Conservation (phyloP, 1,140 invertebrate genomes). For the Teleopsis dalmanni region DNA sequence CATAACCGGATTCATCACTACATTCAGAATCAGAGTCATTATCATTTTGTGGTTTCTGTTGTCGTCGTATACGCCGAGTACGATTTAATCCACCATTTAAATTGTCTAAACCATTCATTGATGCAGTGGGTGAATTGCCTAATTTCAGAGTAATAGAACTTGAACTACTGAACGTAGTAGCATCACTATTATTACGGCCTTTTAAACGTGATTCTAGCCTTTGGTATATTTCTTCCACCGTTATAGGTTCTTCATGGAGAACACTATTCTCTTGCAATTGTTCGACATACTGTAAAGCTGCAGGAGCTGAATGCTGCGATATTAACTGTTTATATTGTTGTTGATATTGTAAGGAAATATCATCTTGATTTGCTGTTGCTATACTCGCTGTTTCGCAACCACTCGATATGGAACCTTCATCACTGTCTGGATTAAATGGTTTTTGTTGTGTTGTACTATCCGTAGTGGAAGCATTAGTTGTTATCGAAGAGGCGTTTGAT, state of each 20-base stretch:
- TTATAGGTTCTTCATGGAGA: neutral
- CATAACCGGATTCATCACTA: constrained; percentile 53
- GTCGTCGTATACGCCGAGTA: constrained; percentile 2
- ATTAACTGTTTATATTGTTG: constrained; percentile 5
- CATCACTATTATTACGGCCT: constrained; percentile 30
- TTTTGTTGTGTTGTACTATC: constrained; percentile 19
- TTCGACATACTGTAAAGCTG: neutral
- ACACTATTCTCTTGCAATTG: neutral
- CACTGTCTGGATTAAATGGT: constrained; percentile 50
- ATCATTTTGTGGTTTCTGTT: constrained; percentile 7
- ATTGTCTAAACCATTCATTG: constrained; percentile 15
- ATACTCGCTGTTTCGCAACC: constrained; percentile 73
- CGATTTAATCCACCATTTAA: neutral
- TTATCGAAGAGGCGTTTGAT: constrained; percentile 43
- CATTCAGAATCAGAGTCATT: constrained; percentile 34
- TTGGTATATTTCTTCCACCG: constrained; percentile 36
- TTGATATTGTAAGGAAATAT: constrained; percentile 14
- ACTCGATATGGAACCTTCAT: constrained; percentile 69
- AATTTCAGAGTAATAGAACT: constrained; percentile 39
- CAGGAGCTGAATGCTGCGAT: neutral
- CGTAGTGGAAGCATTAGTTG: constrained; percentile 24
- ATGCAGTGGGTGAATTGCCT: constrained; percentile 13
- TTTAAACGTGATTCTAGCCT: constrained; percentile 34
- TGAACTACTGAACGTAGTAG: constrained; percentile 35
- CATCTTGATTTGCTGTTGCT: constrained; percentile 45